phyloP scores from a whole-genome alignment of 2,113 vertebrate genomes.

The Chionomys nivalis region DNA sequence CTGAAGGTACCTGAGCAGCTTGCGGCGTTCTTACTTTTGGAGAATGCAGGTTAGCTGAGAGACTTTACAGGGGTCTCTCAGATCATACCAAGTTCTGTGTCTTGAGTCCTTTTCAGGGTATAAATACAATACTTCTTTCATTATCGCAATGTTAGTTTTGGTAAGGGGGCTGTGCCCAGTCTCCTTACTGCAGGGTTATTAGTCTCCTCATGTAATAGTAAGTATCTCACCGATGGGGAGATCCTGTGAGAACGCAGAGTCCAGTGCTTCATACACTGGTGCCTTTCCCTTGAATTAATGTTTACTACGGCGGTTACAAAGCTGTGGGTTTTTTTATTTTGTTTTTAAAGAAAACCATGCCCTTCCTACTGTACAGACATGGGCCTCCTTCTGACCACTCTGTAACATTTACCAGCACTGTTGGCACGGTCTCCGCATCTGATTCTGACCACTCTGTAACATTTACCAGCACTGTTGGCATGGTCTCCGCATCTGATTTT shows the following conservation, averaged over 20 bases:
- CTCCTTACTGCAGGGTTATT: not conserved
- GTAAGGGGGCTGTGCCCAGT: not conserved
- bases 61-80: not conserved
- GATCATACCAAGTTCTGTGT: not conserved
- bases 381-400: not conserved
- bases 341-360: not conserved
- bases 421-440: not conserved
- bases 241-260: not conserved
- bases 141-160: not conserved
- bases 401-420: not conserved
- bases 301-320: conserved; percentile 2
- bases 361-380: not conserved
- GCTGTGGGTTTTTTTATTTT: not conserved
- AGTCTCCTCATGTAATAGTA: not conserved
- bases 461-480: not conserved
- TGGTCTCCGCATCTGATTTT: too few relatives aligned
- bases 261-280: not conserved
- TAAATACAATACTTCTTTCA: not conserved
- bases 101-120: not conserved
- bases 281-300: not conserved
- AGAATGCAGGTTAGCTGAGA: not conserved
- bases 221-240: not conserved
- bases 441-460: not conserved
- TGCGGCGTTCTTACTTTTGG: not conserved
- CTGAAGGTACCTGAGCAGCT: too few relatives aligned